Conservation (phyloP, 2,113 vertebrate genomes). For the Phyllostomus hastatus region DNA sequence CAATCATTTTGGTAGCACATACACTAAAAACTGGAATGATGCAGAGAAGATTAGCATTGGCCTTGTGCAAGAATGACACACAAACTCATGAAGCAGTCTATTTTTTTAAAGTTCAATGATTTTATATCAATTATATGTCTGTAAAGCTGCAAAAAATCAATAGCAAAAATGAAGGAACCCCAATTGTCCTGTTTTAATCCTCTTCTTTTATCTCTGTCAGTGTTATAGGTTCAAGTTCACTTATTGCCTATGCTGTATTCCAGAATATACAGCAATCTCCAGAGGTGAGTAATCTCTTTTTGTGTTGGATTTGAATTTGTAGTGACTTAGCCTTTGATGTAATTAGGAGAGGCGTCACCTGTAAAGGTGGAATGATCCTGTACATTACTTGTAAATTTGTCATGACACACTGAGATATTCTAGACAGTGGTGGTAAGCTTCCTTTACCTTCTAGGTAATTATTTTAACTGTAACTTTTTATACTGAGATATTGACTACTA, state of each 20-base stretch:
- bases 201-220: constrained; percentile 72
- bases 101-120: not conserved
- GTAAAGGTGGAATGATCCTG: not conserved
- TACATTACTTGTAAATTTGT: not conserved
- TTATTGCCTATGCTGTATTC: constrained; percentile 81
- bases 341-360: not conserved
- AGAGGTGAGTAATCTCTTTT: constrained; percentile 77
- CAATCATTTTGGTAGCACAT: not conserved
- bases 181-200: constrained; percentile 18
- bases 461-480: constrained; percentile 28
- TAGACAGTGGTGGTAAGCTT: not conserved
- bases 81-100: not conserved
- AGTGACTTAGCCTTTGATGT: constrained; percentile 39
- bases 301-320: not conserved
- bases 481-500: not conserved
- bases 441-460: constrained; percentile 18
- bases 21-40: not conserved
- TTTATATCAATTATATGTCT: constrained; percentile 2
- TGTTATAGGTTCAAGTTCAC: constrained; percentile 83
- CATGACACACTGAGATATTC: not conserved
- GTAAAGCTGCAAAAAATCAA: not conserved
- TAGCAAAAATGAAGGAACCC: not conserved
- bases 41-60: not conserved
- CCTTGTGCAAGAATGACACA: not conserved
- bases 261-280: constrained; percentile 77